Conservation (phyloP, 2,113 vertebrate genomes). For the Rhipidura dahli region DNA sequence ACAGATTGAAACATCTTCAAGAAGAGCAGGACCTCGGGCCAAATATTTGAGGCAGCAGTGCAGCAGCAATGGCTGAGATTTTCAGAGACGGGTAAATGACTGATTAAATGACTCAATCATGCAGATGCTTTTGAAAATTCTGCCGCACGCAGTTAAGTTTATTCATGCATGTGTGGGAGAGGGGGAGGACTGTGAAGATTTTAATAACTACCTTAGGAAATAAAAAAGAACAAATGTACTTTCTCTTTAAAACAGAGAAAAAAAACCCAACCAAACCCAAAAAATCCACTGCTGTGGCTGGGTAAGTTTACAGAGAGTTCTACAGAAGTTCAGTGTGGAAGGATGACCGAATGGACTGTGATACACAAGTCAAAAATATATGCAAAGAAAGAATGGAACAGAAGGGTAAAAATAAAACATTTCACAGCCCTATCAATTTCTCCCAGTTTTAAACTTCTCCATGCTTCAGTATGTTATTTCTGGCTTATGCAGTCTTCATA, state of each 20-base stretch:
- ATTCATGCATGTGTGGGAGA: conserved; percentile 66
- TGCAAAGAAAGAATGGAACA: neutral
- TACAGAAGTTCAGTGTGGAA: neutral
- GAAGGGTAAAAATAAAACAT: conserved; percentile 1
- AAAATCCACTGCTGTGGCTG: neutral
- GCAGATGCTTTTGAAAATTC: conserved; percentile 61
- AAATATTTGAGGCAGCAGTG: neutral
- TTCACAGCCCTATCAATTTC: neutral
- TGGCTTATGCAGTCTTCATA: neutral
- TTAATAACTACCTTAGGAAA: conserved; percentile 57
- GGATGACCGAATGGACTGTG: neutral
- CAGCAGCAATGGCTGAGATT: neutral
- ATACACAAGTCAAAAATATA: neutral
- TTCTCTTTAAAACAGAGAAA: conserved; percentile 26
- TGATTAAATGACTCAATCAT: conserved; percentile 65
- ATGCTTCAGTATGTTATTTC: neutral
- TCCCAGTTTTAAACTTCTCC: neutral
- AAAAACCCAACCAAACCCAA: neutral
- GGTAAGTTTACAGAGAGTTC: neutral
- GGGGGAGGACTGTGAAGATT: conserved; percentile 51
- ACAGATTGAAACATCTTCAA: neutral
- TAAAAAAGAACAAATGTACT: conserved; percentile 29
- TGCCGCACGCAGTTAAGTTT: conserved; percentile 31
- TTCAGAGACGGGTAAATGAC: conserved; percentile 29
- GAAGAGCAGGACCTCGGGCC: neutral